These are phyloP conservation scores for Charina bottae DNA, from an alignment of 2,113 vertebrate genomes.

Conservation along the genomic window DNA sequence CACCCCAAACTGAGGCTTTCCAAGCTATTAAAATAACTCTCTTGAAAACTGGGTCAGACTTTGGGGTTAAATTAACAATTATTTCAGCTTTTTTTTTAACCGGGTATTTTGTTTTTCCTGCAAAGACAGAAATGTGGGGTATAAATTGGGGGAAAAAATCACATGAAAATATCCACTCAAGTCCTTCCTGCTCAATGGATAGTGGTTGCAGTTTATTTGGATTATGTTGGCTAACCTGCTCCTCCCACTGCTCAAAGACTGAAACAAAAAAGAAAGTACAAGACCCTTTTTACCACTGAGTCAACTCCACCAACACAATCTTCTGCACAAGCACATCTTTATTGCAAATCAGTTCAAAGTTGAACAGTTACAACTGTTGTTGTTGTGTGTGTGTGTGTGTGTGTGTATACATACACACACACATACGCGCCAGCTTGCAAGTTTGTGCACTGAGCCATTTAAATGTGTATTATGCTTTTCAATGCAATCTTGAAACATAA, in stretches of 20 bases:
- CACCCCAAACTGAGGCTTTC: background rate
- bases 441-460: constrained; percentile 43
- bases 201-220: background rate
- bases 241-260: background rate
- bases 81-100: background rate
- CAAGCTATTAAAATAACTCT: background rate
- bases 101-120: too few relatives aligned
- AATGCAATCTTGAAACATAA: constrained; percentile 46
- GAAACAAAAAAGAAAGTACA: background rate
- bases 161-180: background rate
- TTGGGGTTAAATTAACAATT: background rate
- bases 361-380: constrained; percentile 57
- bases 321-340: constrained; percentile 65
- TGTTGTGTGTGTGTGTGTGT: constrained; percentile 2
- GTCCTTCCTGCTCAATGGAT: background rate
- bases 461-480: constrained; percentile 22
- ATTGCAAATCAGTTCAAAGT: constrained; percentile 60
- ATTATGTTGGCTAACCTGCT: background rate
- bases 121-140: background rate
- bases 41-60: background rate
- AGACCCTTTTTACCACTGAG: background rate
- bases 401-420: too few relatives aligned
- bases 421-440: constrained; percentile 32
- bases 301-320: constrained; percentile 21
- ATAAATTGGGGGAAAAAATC: background rate